phyloP scores from a whole-genome alignment of 2,797 vertebrate genomes.

The Eremophila alpestris region DNA sequence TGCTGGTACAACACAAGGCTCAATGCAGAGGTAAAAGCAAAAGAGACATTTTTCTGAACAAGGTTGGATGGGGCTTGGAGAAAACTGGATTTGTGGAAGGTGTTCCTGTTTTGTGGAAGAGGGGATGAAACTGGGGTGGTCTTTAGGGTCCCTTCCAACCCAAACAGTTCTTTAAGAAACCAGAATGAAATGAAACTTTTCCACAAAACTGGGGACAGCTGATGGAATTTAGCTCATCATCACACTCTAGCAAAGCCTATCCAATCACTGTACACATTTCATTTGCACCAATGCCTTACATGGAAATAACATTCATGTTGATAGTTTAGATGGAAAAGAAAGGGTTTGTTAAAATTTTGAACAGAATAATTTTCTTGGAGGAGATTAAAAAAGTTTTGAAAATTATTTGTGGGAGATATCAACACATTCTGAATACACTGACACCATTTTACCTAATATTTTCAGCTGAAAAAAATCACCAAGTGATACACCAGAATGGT shows the following conservation, averaged over 20 bases:
- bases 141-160: neutral
- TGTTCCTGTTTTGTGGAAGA: neutral
- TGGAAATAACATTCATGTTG: neutral
- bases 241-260: neutral
- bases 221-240: neutral
- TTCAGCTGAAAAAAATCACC: neutral
- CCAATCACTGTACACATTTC: neutral
- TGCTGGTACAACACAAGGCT: neutral
- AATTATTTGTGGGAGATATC: neutral
- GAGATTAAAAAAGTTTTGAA: neutral
- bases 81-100: neutral
- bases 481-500: neutral
- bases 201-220: neutral
- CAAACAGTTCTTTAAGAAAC: neutral
- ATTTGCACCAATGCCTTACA: neutral
- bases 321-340: neutral
- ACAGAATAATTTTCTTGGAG: neutral
- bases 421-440: neutral
- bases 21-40: neutral
- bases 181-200: neutral
- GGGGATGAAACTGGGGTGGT: rapidly evolving
- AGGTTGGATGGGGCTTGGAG: neutral
- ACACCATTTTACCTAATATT: neutral
- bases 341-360: neutral
- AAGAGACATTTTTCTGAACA: neutral